These are phyloP conservation scores for Delia radicum DNA, from an alignment of 1,140 invertebrate genomes.

Conservation along the genomic window DNA sequence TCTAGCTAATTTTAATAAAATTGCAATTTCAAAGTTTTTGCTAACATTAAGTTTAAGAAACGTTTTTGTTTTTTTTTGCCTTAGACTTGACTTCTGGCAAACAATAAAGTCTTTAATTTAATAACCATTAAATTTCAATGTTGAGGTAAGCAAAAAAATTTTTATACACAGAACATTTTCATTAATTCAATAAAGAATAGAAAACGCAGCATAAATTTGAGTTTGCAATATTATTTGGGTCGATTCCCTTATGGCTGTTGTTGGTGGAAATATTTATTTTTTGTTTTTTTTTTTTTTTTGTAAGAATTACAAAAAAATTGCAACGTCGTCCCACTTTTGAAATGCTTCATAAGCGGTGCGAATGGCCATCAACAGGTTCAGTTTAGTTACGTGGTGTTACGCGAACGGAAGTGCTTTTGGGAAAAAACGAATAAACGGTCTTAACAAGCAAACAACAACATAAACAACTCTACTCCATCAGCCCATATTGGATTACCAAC, in stretches of 20 bases:
- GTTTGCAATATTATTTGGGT: not conserved
- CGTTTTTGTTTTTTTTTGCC: not conserved
- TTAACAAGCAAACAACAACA: not conserved
- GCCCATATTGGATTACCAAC: not conserved
- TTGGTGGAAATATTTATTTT: not conserved
- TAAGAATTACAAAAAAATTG: slow-evolving; percentile 18
- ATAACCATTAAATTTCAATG: not conserved
- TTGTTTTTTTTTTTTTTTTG: slow-evolving; percentile 1
- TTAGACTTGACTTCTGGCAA: not conserved
- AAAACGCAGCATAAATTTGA: not conserved
- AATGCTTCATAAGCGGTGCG: slow-evolving; percentile 44
- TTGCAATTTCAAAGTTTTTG: not conserved
- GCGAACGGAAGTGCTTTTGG: slow-evolving; percentile 33
- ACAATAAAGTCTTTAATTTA: not conserved
- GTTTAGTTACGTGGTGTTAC: slow-evolving; percentile 43
- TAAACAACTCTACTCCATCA: not conserved
- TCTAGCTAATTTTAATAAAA: not conserved
- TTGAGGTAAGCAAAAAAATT: not conserved
- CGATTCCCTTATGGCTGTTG: not conserved
- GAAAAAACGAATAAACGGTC: not conserved
- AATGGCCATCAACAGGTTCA: slow-evolving; percentile 33
- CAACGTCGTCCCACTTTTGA: slow-evolving; percentile 47
- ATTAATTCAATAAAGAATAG: not conserved
- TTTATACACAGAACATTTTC: not conserved
- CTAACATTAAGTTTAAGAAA: not conserved